Conservation (phyloP, 2,888 invertebrate genomes). For the Folsomia candida region DNA sequence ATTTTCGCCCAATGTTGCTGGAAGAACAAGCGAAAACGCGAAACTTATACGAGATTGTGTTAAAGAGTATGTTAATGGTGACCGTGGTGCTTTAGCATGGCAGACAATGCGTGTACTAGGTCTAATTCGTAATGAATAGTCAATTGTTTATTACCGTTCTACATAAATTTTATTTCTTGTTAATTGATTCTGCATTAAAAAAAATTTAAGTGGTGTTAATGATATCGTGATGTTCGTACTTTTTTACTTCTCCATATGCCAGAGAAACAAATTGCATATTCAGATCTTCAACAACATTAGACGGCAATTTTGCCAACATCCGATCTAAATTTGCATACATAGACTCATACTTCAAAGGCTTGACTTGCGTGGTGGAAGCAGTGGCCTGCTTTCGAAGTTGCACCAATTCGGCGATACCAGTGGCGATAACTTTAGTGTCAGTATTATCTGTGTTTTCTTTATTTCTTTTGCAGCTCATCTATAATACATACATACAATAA, state of each 20-base stretch:
- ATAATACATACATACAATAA: too few relatives aligned
- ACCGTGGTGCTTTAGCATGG: slow-evolving; percentile 9
- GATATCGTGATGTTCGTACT: neutral
- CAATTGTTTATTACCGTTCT: too few relatives aligned
- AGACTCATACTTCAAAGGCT: neutral
- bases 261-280: neutral
- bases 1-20: neutral
- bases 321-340: neutral
- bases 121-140: too few relatives aligned
- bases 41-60: slow-evolving; percentile 7
- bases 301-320: neutral
- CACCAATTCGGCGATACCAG: neutral
- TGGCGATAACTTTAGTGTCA: too few relatives aligned
- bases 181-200: too few relatives aligned
- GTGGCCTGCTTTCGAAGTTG: neutral
- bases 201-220: too few relatives aligned
- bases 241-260: neutral
- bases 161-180: too few relatives aligned
- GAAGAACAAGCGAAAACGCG: slow-evolving; percentile 5
- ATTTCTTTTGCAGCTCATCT: too few relatives aligned
- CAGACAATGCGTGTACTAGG: too few relatives aligned
- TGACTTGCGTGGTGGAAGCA: neutral
- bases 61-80: slow-evolving; percentile 12
- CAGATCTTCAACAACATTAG: neutral
- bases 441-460: too few relatives aligned